Percentiles rank a stretch among this genome's conserved stretches.
Conservation (phyloP, 2,113 vertebrate genomes). For the Callospermophilus lateralis region DNA sequence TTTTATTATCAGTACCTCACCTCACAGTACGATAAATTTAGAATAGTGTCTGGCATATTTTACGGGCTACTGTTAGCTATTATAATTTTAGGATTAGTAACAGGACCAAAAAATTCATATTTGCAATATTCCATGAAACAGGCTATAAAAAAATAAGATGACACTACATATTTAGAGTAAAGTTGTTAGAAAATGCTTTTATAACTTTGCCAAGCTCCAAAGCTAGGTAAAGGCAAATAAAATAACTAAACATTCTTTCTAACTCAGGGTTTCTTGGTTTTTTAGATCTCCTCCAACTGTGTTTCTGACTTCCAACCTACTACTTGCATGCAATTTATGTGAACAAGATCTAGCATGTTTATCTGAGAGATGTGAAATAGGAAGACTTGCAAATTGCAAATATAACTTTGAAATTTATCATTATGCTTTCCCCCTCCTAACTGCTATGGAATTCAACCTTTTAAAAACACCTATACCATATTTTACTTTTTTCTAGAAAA, state of each 20-base stretch:
- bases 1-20: background rate
- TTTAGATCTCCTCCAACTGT: slow-evolving; percentile 29
- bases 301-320: background rate
- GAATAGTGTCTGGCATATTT: background rate
- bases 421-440: background rate
- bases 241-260: background rate
- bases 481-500: slow-evolving; percentile 59
- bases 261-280: slow-evolving; percentile 9
- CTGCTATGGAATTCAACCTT: background rate
- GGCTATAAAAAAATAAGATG: slow-evolving; percentile 18
- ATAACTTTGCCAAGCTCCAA: slow-evolving; percentile 36
- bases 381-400: background rate
- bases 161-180: background rate
- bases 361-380: background rate
- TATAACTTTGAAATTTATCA: background rate
- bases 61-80: background rate
- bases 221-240: background rate
- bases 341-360: slow-evolving; percentile 46
- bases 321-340: background rate
- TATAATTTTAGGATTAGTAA: background rate
- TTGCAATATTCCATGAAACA: background rate
- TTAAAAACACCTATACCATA: background rate
- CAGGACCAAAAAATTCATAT: background rate
- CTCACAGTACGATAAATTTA: background rate
- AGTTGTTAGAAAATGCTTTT: background rate